Evolutionary conservation across 2,797 vertebrate species (phyloP).

Genomic region (Mallotus villosus): DNA sequence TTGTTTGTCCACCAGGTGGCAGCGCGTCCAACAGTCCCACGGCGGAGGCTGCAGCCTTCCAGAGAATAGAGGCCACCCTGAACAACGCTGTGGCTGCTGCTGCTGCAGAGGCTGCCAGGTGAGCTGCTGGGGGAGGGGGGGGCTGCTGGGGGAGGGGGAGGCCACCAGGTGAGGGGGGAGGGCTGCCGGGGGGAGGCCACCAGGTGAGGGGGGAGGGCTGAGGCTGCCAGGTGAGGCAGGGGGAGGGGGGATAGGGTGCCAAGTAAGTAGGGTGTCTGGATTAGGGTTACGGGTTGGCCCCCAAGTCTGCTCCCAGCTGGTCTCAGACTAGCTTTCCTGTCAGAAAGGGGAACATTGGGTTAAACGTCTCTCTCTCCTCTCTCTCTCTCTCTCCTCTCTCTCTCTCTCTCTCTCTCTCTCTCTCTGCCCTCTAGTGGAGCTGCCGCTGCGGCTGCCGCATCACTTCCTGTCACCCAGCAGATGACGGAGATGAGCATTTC

Average conservation of each 20-base stretch:
- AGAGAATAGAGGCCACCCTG: constrained; percentile 87
- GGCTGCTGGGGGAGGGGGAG: constrained; percentile 25
- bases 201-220: constrained; percentile 2
- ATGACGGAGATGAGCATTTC: constrained; percentile 88
- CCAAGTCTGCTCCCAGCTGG: too few relatives aligned
- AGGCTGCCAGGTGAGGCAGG: not conserved
- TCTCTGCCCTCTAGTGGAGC: constrained; percentile 38
- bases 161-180: constrained; percentile 67
- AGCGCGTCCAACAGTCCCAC: constrained; percentile 74
- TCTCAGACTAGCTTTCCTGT: too few relatives aligned
- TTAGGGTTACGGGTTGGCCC: too few relatives aligned
- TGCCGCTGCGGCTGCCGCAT: constrained; percentile 37
- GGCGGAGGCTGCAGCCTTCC: constrained; percentile 86
- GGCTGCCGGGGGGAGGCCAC: constrained; percentile 12
- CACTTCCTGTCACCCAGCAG: constrained; percentile 81
- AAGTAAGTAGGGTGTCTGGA: too few relatives aligned
- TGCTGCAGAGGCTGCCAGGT: constrained; percentile 51
- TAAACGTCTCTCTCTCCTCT: not conserved
- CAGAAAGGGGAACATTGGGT: not conserved
- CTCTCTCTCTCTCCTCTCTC: not conserved
- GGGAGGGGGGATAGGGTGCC: not conserved
- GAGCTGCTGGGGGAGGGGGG: constrained; percentile 70
- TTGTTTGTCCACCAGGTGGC: constrained; percentile 57
- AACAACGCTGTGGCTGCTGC: constrained; percentile 79
- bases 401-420: not conserved